Evolutionary conservation across 2,113 vertebrate species (phyloP), one percentile per base, ranked within the genome.

Genomic region (Tauraco erythrolophus): DNA sequence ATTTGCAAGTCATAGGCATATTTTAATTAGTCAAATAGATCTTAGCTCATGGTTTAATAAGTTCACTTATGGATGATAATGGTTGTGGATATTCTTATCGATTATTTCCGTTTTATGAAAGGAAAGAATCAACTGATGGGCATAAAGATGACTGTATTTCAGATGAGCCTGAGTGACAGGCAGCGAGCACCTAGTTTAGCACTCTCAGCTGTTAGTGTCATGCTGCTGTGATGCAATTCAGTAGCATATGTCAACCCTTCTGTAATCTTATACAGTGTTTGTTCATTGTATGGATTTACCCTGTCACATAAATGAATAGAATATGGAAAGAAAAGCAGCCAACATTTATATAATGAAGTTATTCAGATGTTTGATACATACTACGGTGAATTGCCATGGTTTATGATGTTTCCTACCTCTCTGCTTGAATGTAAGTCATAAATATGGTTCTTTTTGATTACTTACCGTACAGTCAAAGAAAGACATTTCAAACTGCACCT

Each of bases 401-500:
- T 94, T 64, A 35, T 72, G 37, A 8, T 7, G 14, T 71, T 92
- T 91, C 50, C 30, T 48, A 23, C 14, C 14, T 72, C 17, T 81
- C 35, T 82, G 19, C 57, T 87, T 89, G 43, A 77, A 31, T 2
- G 1, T 19, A 61, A 58, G 17, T 80, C 7, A n/a, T 48, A 84
- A 92, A 61, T 93, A 68, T 8, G 21, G 15, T 82, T 91, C 68
- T 94, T 92, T 57, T 51, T 35, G 39, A 76, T 94, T 86, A 62
- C 12, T 43, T 53, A 11, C 16, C 82, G 10, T 46, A 57, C 24
- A 75, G 24, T 22, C 24, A 69, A 62, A 97, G 83, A 83, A 86
- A 90, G 61, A 89, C 46, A 74, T 95, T 96, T 92, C 84, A 93
- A 88, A 87, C 83, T 80, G 53, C 30, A 96, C 69, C 51, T 94